Conservation (phyloP, 1,140 invertebrate genomes). For the Cyphomyrmex costatus region DNA sequence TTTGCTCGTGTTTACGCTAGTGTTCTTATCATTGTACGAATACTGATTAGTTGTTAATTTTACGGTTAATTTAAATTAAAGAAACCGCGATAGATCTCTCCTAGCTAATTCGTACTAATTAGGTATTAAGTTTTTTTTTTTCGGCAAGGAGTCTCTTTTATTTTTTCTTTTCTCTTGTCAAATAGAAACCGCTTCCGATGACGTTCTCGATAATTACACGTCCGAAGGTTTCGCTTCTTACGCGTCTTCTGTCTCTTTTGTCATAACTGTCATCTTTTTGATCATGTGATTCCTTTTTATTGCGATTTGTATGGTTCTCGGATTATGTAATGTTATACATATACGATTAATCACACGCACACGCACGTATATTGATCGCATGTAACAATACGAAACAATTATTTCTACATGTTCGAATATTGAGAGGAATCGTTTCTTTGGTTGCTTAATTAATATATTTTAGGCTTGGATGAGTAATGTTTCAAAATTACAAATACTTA, state of each 20-base stretch:
- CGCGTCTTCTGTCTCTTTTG: slow-evolving; percentile 5
- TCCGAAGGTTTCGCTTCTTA: slow-evolving; percentile 40
- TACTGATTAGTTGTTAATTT: slow-evolving; percentile 69
- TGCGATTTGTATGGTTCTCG: slow-evolving; percentile 36
- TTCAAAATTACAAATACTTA: neutral
- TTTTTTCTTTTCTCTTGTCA: neutral
- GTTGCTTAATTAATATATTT: slow-evolving; percentile 15
- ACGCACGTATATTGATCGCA: slow-evolving; percentile 14
- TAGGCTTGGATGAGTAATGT: slow-evolving; percentile 42
- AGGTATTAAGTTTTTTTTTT: slow-evolving; percentile 37
- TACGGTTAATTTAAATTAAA: slow-evolving; percentile 63
- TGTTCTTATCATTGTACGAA: slow-evolving; percentile 58
- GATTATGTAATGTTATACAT: slow-evolving; percentile 46
- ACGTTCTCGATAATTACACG: slow-evolving; percentile 1
- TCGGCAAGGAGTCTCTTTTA: neutral
- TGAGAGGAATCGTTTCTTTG: neutral
- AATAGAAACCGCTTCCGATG: neutral
- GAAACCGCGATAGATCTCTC: slow-evolving; percentile 70
- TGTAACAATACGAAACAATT: slow-evolving; percentile 14
- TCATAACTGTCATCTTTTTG: slow-evolving; percentile 35
- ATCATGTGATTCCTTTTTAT: slow-evolving; percentile 34
- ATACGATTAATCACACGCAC: slow-evolving; percentile 43
- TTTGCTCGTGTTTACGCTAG: slow-evolving; percentile 57
- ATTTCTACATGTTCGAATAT: slow-evolving; percentile 31
- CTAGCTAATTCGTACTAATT: slow-evolving; percentile 61